Evolutionary conservation across 2,888 invertebrate species (phyloP).

Genomic region (Rhodophaea formosa): DNA sequence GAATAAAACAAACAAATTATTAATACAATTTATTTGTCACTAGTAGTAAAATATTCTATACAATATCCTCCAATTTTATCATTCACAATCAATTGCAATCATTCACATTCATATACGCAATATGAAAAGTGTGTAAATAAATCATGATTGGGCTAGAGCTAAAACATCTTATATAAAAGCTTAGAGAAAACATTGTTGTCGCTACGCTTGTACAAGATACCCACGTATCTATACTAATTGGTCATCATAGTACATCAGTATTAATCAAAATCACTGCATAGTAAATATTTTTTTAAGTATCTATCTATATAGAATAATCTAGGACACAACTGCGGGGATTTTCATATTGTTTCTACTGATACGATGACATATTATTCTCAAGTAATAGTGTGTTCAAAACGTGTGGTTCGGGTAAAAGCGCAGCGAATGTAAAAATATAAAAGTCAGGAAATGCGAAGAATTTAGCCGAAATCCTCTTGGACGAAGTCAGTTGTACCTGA

Average conservation of each 20-base stretch:
- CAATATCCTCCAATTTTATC: conserved; percentile 38
- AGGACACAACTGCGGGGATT: no score
- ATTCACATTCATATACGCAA: conserved; percentile 51
- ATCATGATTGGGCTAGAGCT: conserved; percentile 8
- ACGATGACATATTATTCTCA: no score
- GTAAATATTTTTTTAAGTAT: no score
- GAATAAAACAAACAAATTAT: conserved; percentile 9
- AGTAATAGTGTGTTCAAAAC: no score
- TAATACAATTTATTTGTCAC: conserved; percentile 35
- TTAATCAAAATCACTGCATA: no score
- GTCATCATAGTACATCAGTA: no score
- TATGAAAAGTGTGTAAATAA: conserved; percentile 41
- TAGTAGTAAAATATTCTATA: conserved; percentile 38
- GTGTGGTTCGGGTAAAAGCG: no score
- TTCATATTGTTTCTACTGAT: no score
- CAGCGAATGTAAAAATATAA: not conserved
- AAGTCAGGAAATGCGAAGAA: not conserved
- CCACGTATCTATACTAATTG: no score
- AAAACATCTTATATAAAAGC: conserved; percentile 14
- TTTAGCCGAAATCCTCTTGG: conserved; percentile 1
- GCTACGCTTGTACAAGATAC: no score
- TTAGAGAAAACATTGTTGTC: no score
- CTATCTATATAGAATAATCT: no score
- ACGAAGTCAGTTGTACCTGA: not conserved
- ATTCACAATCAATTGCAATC: conserved; percentile 34